phyloP scores from a whole-genome alignment of 2,888 invertebrate species.

The Leucozona laternaria region DNA sequence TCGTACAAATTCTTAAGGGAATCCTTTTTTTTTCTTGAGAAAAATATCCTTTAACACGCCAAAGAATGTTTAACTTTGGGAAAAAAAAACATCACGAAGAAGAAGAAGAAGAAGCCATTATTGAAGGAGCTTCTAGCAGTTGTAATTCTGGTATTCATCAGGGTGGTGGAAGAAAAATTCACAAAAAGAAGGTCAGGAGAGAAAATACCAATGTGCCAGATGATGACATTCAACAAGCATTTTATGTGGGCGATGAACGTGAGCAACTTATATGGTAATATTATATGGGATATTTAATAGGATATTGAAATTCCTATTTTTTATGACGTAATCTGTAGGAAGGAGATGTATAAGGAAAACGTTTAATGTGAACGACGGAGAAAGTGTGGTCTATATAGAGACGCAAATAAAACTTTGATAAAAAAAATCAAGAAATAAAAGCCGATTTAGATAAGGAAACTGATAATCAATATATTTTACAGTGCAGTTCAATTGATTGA shows the following conservation, averaged over 20 bases:
- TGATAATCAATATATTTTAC: not conserved
- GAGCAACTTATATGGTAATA: slow-evolving; percentile 71
- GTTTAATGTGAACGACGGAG: not conserved
- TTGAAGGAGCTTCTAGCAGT: slow-evolving; percentile 37
- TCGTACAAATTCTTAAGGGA: slow-evolving; percentile 19
- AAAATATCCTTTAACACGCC: not conserved
- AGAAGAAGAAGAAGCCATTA: not conserved
- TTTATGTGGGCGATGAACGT: slow-evolving; percentile 70
- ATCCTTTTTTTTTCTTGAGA: not conserved
- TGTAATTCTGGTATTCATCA: slow-evolving; percentile 41
- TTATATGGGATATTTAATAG: not conserved
- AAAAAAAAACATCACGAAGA: slow-evolving; percentile 43
- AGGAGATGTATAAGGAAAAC: not conserved
- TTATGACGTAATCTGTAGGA: not conserved
- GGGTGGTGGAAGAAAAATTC: slow-evolving; percentile 34
- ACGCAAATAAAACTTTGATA: slow-evolving; percentile 1
- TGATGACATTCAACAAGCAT: slow-evolving; percentile 46
- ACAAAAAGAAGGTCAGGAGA: slow-evolving; percentile 9
- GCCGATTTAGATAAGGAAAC: slow-evolving; percentile 14
- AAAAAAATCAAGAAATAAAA: not conserved
- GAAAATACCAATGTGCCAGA: slow-evolving; percentile 34
- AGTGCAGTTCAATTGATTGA: not conserved
- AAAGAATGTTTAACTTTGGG: slow-evolving; percentile 63
- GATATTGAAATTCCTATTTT: slow-evolving; percentile 33
- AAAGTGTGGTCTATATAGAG: not conserved